phyloP scores from a whole-genome alignment of 2,113 vertebrate genomes.

The Glareola pratincola region DNA sequence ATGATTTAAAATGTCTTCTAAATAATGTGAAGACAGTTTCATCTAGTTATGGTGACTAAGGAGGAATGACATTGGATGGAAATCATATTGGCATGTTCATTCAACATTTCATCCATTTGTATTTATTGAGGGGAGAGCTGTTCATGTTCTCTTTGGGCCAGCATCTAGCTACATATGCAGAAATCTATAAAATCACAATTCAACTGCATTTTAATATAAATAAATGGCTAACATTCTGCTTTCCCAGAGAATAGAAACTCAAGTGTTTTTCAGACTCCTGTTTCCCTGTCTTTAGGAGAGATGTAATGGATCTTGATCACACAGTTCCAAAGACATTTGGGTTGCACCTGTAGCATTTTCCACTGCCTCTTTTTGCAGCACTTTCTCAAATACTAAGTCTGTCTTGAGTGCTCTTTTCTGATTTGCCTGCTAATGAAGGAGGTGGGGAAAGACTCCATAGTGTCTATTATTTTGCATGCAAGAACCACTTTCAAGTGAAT shows the following conservation, averaged over 20 bases:
- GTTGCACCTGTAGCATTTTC: background rate
- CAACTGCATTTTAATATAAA: background rate
- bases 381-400: background rate
- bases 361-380: background rate
- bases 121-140: background rate
- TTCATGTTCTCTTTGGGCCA: background rate
- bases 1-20: background rate
- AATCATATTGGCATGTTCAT: background rate
- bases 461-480: background rate
- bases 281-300: background rate
- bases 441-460: background rate
- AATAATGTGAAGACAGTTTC: background rate
- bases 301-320: background rate
- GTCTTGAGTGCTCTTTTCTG: slow-evolving; percentile 8
- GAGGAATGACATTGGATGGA: background rate
- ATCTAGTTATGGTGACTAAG: background rate
- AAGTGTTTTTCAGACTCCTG: background rate
- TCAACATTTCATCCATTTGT: background rate
- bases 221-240: background rate
- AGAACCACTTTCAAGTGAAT: background rate
- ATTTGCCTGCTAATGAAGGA: slow-evolving; percentile 27
- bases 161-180: background rate
- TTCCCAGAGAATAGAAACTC: background rate
- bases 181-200: background rate
- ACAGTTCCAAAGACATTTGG: background rate